Conservation (phyloP, 2,113 vertebrate genomes). For the Carassius gibelio region DNA sequence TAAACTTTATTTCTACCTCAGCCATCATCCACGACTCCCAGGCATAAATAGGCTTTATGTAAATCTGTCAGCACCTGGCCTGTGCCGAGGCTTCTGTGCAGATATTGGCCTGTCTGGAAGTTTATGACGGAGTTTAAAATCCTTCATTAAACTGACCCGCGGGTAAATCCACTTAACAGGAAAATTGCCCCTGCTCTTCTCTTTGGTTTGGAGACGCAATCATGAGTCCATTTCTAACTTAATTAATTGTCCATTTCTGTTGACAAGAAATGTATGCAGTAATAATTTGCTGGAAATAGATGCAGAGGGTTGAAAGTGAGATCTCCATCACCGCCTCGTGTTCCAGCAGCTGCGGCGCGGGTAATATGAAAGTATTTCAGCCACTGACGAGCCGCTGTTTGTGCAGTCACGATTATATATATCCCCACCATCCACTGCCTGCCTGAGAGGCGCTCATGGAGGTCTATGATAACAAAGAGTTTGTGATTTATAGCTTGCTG, state of each 20-base stretch:
- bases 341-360: slow-evolving; percentile 96
- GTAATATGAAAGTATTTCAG: slow-evolving; percentile 99
- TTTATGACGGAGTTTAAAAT: slow-evolving; percentile 98
- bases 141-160: slow-evolving; percentile 96
- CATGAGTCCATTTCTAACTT: slow-evolving; percentile 98
- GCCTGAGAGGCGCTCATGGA: slow-evolving; percentile 99
- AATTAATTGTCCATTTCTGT: slow-evolving; percentile 99
- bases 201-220: slow-evolving; percentile 95
- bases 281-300: slow-evolving; percentile 99
- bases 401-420: slow-evolving; percentile 99
- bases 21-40: slow-evolving; percentile 81
- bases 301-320: slow-evolving; percentile 98
- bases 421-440: slow-evolving; percentile 99
- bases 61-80: slow-evolving; percentile 86
- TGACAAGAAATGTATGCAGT: slow-evolving; percentile 99
- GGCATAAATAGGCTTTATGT: slow-evolving; percentile 88
- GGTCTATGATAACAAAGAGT: slow-evolving; percentile 99
- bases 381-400: slow-evolving; percentile 94
- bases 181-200: slow-evolving; percentile 90
- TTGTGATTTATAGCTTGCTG: slow-evolving; percentile 99
- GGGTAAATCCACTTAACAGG: slow-evolving; percentile 91
- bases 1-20: slow-evolving; percentile 86
- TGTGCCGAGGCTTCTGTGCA: slow-evolving; percentile 80
- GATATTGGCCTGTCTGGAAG: slow-evolving; percentile 91
- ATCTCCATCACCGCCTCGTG: slow-evolving; percentile 98